Conservation (phyloP, 1,140 invertebrate genomes). For the Magallana ariakensis region DNA sequence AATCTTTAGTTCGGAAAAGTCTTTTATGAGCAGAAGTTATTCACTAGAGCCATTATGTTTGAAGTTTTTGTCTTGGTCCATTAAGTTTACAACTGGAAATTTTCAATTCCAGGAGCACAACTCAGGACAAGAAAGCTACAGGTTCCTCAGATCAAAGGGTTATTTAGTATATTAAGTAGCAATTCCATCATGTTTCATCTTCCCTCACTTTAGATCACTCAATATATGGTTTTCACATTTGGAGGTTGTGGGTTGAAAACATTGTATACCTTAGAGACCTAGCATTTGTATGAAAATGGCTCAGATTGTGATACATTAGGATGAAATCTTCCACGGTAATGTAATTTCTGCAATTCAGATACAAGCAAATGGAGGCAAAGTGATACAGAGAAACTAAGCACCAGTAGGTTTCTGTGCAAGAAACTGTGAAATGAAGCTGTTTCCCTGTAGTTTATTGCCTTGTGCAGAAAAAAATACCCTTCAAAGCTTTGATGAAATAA, state of each 20-base stretch:
- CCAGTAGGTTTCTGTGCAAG: slow-evolving; percentile 2
- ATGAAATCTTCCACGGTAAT: slow-evolving; percentile 5
- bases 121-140: not conserved
- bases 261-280: not conserved
- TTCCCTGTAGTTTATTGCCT: slow-evolving; percentile 5
- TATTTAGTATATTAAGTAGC: not conserved
- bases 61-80: not conserved
- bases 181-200: not conserved
- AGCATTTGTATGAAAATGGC: slow-evolving; percentile 12
- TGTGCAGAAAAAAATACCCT: not conserved
- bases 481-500: slow-evolving; percentile 2
- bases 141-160: not conserved
- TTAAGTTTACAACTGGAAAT: slow-evolving; percentile 1
- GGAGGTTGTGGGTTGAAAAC: not conserved
- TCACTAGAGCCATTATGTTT: not conserved
- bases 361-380: slow-evolving; percentile 20
- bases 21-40: not conserved
- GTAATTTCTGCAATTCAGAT: slow-evolving; percentile 22
- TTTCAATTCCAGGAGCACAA: not conserved
- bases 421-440: slow-evolving; percentile 27
- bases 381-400: slow-evolving; percentile 14
- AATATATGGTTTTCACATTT: not conserved
- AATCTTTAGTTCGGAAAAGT: not conserved
- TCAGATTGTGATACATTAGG: slow-evolving; percentile 27
- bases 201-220: not conserved